Evolutionary conservation across 2,797 vertebrate species (phyloP).

Genomic region (Pempheris klunzingeri): DNA sequence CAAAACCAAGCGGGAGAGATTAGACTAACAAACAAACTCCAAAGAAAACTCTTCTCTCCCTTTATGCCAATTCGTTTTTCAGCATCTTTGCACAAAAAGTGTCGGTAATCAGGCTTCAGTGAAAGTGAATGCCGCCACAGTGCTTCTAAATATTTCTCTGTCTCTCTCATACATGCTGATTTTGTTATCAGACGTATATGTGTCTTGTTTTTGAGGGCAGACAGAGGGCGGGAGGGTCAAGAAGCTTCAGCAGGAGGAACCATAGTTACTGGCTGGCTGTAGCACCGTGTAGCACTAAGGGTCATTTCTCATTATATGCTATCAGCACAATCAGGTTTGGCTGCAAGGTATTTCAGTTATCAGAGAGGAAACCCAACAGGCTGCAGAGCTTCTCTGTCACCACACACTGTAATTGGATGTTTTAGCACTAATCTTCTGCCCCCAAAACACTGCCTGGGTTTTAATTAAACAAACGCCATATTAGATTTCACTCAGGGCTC

Average conservation of each 20-base stretch:
- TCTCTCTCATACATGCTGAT: conserved; percentile 28
- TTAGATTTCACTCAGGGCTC: conserved; percentile 67
- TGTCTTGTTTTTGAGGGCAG: conserved; percentile 12
- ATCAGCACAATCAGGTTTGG: conserved; percentile 61
- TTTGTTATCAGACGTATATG: neutral
- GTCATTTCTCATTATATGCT: conserved; percentile 66
- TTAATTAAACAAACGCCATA: conserved; percentile 75
- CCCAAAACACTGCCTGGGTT: conserved; percentile 68
- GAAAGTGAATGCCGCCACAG: conserved; percentile 20
- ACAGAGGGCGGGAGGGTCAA: neutral
- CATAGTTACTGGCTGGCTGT: conserved; percentile 23
- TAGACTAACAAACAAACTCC: conserved; percentile 67
- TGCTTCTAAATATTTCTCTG: conserved; percentile 34
- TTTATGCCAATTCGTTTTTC: conserved; percentile 56
- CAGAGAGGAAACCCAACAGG: conserved; percentile 53
- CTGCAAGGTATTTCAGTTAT: conserved; percentile 74
- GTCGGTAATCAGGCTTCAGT: conserved; percentile 49
- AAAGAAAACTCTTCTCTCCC: conserved; percentile 46
- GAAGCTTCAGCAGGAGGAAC: conserved; percentile 16
- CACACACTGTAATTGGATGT: conserved; percentile 78
- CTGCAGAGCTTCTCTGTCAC: conserved; percentile 52
- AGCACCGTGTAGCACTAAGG: conserved; percentile 5
- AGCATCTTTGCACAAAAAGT: conserved; percentile 34
- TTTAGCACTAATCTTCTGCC: conserved; percentile 72
- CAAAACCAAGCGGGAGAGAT: conserved; percentile 61